These are phyloP conservation scores for Ciconia stormi DNA, from an alignment of 2,113 vertebrate genomes.

Conservation along the genomic window DNA sequence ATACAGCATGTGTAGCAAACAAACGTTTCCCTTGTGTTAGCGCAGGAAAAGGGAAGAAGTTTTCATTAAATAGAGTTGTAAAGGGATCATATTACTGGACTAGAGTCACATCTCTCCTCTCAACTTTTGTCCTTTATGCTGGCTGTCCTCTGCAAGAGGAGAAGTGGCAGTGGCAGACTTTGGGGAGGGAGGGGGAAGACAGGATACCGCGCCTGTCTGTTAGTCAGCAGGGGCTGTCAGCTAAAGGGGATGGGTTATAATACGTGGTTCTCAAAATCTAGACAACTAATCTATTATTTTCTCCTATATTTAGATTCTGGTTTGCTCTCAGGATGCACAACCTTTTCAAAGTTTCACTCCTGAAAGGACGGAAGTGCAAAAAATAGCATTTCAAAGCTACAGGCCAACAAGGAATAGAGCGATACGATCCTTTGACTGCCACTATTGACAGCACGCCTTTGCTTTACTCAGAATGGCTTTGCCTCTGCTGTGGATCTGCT, in stretches of 20 bases:
- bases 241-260: not conserved
- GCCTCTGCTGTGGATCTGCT: not conserved
- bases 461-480: not conserved
- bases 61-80: constrained; percentile 50
- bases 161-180: not conserved
- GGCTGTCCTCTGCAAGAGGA: not conserved
- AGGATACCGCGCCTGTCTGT: not conserved
- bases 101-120: constrained; percentile 1
- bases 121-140: not conserved
- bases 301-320: constrained; percentile 12
- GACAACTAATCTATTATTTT: not conserved
- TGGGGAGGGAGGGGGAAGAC: not conserved
- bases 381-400: not conserved
- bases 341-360: constrained; percentile 26
- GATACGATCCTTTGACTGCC: not conserved
- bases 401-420: not conserved
- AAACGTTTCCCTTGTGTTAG: constrained; percentile 31
- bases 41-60: constrained; percentile 28
- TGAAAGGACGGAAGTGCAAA: not conserved
- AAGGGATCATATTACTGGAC: not conserved
- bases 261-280: not conserved
- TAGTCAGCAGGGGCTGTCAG: constrained; percentile 9
- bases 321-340: not conserved
- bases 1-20: constrained; percentile 4
- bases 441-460: not conserved